These are phyloP conservation scores for Meloidogyne floridensis DNA, from an alignment of 1,140 invertebrate species.

Conservation along the genomic window DNA sequence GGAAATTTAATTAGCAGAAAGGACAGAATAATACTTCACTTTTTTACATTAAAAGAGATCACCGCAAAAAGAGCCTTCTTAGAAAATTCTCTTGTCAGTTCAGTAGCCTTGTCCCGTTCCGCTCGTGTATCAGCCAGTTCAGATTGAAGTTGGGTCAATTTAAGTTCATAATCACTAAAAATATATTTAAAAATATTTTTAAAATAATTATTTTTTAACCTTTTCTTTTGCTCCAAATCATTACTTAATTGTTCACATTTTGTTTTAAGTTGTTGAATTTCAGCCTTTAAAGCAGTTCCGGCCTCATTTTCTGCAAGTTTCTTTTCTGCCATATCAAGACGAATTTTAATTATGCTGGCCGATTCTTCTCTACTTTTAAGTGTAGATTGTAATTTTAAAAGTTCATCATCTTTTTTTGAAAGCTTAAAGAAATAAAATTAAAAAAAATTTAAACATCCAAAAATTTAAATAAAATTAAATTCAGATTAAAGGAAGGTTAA, in stretches of 20 bases:
- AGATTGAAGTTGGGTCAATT: neutral
- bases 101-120: conserved; percentile 19
- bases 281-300: conserved; percentile 12
- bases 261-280: conserved; percentile 27
- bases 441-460: neutral
- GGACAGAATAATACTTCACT: neutral
- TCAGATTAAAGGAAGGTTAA: too few species aligned
- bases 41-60: conserved; percentile 31
- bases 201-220: neutral
- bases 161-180: conserved; percentile 29
- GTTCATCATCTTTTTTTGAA: conserved; percentile 62
- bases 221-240: conserved; percentile 38
- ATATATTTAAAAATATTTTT: neutral
- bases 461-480: too few species aligned
- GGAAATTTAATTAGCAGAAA: too few species aligned
- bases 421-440: conserved; percentile 29
- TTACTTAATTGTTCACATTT: conserved; percentile 25
- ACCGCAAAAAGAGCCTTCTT: conserved; percentile 43
- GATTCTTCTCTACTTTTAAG: conserved; percentile 39
- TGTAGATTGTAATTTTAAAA: conserved; percentile 48
- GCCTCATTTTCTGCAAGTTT: conserved; percentile 32
- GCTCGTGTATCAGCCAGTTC: conserved; percentile 5
- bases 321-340: conserved; percentile 43
- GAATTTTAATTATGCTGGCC: conserved; percentile 43
- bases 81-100: conserved; percentile 36